These are phyloP conservation scores for Strix aluco DNA, from an alignment of 2,113 vertebrate species.

Conservation along the genomic window DNA sequence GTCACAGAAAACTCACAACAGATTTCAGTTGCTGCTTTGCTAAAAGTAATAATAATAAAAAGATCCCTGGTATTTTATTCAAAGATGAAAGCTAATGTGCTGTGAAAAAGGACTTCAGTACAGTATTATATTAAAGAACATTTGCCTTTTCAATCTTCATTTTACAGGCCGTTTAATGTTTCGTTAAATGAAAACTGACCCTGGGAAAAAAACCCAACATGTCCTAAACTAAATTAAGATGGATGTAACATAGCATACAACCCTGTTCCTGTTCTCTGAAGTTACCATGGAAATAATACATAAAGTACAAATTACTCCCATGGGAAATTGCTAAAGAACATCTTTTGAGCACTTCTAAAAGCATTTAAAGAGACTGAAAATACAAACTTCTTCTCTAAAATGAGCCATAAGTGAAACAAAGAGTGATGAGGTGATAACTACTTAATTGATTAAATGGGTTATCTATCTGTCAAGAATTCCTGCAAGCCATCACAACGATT, in stretches of 20 bases:
- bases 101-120: slow-evolving; percentile 25
- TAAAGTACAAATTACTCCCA: not conserved
- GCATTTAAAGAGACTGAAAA: slow-evolving; percentile 34
- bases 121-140: not conserved
- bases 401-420: slow-evolving; percentile 4
- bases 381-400: not conserved
- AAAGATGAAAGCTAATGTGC: slow-evolving; percentile 44
- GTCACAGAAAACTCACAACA: not conserved
- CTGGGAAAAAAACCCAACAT: not conserved
- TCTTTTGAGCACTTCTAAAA: slow-evolving; percentile 29
- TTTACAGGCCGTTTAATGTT: slow-evolving; percentile 47
- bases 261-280: slow-evolving; percentile 26
- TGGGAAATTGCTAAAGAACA: slow-evolving; percentile 19
- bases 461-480: not conserved
- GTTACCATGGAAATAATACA: slow-evolving; percentile 55
- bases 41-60: slow-evolving; percentile 33
- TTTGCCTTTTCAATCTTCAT: slow-evolving; percentile 55
- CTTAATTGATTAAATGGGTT: not conserved
- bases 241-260: slow-evolving; percentile 15
- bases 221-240: slow-evolving; percentile 50
- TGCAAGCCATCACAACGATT: not conserved
- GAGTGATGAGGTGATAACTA: not conserved
- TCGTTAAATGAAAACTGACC: slow-evolving; percentile 40
- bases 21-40: not conserved
- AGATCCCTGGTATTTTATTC: slow-evolving; percentile 24